phyloP scores from a whole-genome alignment of 2,113 vertebrate species.

The Phodopus roborovskii region DNA sequence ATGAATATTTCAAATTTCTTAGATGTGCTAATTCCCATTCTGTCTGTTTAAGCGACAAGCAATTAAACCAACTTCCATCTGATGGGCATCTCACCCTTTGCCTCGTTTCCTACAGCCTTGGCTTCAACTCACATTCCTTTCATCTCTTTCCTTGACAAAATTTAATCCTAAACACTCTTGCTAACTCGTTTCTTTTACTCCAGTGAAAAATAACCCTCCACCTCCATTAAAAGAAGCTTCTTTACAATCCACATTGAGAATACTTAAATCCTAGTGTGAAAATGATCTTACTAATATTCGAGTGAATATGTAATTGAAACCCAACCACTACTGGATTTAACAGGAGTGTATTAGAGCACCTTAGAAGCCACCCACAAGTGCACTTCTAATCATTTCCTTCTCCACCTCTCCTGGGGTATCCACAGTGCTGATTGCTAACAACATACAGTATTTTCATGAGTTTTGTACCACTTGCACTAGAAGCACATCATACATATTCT shows the following conservation, averaged over 20 bases:
- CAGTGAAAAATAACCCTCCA: background rate
- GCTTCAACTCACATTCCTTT: background rate
- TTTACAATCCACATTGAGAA: background rate
- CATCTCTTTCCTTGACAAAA: background rate
- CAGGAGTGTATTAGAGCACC: background rate
- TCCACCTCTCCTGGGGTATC: background rate
- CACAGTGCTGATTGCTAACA: background rate
- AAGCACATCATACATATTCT: background rate
- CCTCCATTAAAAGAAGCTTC: background rate
- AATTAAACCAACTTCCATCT: background rate
- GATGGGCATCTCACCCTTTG: slow-evolving; percentile 5
- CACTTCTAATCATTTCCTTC: background rate
- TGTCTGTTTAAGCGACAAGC: background rate
- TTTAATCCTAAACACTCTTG: background rate
- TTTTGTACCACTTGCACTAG: background rate
- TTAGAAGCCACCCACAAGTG: background rate
- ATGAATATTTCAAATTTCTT: slow-evolving; percentile 48
- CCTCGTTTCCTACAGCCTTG: background rate
- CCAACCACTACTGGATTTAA: background rate
- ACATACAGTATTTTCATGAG: background rate
- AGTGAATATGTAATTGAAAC: background rate
- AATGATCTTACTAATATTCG: background rate
- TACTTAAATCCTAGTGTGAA: background rate
- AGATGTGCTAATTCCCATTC: background rate
- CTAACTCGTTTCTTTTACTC: background rate